phyloP scores from a whole-genome alignment of 1,140 invertebrate species.

The Manduca sexta region DNA sequence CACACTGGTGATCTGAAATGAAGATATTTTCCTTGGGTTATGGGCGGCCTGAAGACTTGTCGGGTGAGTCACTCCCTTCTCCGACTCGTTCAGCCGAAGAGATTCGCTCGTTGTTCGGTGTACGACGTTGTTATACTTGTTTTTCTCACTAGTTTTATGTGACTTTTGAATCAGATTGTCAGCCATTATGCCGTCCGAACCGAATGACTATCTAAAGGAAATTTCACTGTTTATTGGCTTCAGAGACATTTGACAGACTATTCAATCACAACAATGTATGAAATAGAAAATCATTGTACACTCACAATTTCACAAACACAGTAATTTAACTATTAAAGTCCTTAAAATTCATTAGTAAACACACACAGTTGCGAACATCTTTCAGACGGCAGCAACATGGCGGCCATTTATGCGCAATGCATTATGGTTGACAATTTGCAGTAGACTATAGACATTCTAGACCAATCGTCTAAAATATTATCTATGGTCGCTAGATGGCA shows the following conservation, averaged over 20 bases:
- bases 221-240: constrained; percentile 72
- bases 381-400: constrained; percentile 74
- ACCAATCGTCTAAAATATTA: constrained; percentile 24
- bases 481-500: constrained; percentile 50
- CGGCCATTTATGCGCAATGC: constrained; percentile 74
- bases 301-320: constrained; percentile 72
- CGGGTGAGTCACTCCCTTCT: constrained; percentile 73
- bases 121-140: constrained; percentile 77
- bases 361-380: constrained; percentile 73
- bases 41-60: constrained; percentile 70
- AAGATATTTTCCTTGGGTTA: constrained; percentile 85
- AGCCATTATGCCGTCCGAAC: constrained; percentile 74
- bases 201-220: constrained; percentile 74
- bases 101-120: constrained; percentile 86
- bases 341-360: constrained; percentile 74
- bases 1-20: constrained; percentile 93
- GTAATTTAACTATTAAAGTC: constrained; percentile 68
- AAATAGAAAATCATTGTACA: constrained; percentile 70
- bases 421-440: constrained; percentile 73
- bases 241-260: constrained; percentile 72
- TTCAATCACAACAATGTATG: constrained; percentile 61
- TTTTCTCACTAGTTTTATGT: constrained; percentile 75
- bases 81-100: constrained; percentile 78
- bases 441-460: constrained; percentile 59
- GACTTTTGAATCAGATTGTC: constrained; percentile 75